Conservation (phyloP, 2,113 vertebrate genomes). For the Oostethus manadensis region DNA sequence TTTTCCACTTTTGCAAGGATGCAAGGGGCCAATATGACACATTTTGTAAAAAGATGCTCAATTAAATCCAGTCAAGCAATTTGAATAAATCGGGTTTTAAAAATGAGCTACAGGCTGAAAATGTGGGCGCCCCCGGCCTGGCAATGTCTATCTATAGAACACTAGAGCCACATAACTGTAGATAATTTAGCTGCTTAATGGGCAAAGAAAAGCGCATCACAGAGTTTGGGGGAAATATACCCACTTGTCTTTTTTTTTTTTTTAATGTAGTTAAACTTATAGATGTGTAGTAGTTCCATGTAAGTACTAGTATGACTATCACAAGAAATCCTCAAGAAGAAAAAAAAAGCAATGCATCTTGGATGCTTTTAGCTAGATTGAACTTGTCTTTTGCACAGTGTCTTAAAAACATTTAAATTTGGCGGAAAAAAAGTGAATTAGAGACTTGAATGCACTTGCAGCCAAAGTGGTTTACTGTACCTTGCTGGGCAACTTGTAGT, state of each 20-base stretch:
- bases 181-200: slow-evolving; percentile 61
- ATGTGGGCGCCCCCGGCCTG: too few species aligned
- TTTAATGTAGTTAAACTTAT: slow-evolving; percentile 60
- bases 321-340: slow-evolving; percentile 37
- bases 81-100: background rate
- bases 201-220: slow-evolving; percentile 60
- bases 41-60: too few species aligned
- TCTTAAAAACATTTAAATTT: slow-evolving; percentile 7
- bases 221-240: slow-evolving; percentile 40
- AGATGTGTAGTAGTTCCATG: slow-evolving; percentile 61
- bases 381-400: slow-evolving; percentile 56
- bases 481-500: slow-evolving; percentile 70
- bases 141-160: slow-evolving; percentile 1
- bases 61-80: background rate
- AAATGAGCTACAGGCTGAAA: background rate
- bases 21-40: too few species aligned
- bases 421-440: slow-evolving; percentile 6
- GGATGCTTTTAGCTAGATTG: slow-evolving; percentile 53
- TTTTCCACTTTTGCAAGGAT: too few species aligned
- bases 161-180: slow-evolving; percentile 37
- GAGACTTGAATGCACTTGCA: slow-evolving; percentile 56
- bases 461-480: slow-evolving; percentile 76
- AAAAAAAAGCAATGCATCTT: slow-evolving; percentile 40
- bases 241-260: slow-evolving; percentile 38
- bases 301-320: slow-evolving; percentile 56